These are phyloP conservation scores for Lasioglossum zephyrum DNA, from an alignment of 2,888 invertebrate species.

Conservation along the genomic window DNA sequence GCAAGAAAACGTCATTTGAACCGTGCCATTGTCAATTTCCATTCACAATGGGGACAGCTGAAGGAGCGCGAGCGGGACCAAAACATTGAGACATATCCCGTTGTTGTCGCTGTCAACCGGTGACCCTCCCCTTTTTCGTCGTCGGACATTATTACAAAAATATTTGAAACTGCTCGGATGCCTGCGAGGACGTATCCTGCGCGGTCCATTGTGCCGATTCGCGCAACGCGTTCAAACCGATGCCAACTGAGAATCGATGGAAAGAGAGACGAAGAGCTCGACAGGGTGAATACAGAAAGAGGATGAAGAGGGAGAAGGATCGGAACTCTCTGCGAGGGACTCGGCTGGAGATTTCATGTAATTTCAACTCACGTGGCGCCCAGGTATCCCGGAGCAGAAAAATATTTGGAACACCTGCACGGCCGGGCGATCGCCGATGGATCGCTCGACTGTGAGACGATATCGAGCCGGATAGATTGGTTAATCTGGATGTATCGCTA, in stretches of 20 bases:
- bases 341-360: constrained; percentile 66
- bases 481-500: constrained; percentile 41
- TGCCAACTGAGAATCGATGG: constrained; percentile 4
- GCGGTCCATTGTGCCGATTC: constrained; percentile 53
- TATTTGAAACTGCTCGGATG: constrained; percentile 76
- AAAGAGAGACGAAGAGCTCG: not conserved
- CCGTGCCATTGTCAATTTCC: constrained; percentile 78
- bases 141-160: constrained; percentile 81
- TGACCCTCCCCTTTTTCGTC: constrained; percentile 66
- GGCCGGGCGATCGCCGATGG: constrained; percentile 32
- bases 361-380: constrained; percentile 57
- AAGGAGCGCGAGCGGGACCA: constrained; percentile 80
- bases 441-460: constrained; percentile 11
- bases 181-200: constrained; percentile 43
- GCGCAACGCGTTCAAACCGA: constrained; percentile 49
- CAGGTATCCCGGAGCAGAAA: constrained; percentile 60
- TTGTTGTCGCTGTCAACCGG: constrained; percentile 80
- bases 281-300: not conserved
- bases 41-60: constrained; percentile 82
- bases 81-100: constrained; percentile 83
- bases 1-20: constrained; percentile 77
- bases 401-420: constrained; percentile 70
- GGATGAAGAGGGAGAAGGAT: not conserved
- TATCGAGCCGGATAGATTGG: constrained; percentile 1
- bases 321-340: constrained; percentile 20